A percentile compares a stretch with the other conserved stretches of the same genome.
Evolutionary conservation across 2,797 vertebrate genomes (phyloP).

Genomic region (Mallotus villosus): DNA sequence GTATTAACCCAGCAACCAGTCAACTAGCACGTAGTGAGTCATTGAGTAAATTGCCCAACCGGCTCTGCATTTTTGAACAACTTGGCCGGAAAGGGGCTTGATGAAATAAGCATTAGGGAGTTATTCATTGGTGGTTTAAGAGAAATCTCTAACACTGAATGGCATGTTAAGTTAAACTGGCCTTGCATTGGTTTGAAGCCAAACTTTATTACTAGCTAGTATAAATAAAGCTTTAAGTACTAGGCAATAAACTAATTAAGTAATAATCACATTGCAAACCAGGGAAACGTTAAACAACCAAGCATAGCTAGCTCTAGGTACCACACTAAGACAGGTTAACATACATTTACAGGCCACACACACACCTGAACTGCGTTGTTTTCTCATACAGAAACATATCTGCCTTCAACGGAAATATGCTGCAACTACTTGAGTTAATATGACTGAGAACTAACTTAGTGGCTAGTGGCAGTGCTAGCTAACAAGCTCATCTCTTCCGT

Average conservation of each 20-base stretch:
- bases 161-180: not conserved
- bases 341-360: not conserved
- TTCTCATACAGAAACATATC: not conserved
- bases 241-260: not conserved
- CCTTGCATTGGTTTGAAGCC: not conserved
- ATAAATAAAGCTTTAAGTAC: no score
- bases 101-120: not conserved
- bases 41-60: constrained; percentile 2
- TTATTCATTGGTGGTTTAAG: constrained; percentile 6
- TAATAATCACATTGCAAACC: not conserved
- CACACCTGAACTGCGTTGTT: not conserved
- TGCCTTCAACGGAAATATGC: not conserved
- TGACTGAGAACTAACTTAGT: no score
- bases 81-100: not conserved
- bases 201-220: not conserved
- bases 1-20: constrained; percentile 36
- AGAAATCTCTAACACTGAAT: not conserved
- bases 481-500: no score
- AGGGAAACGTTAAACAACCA: not conserved
- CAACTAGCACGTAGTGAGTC: constrained; percentile 17
- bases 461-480: no score
- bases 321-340: no score
- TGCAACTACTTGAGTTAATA: not conserved
- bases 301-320: not conserved
- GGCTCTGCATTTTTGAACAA: not conserved